These are phyloP conservation scores for Cygnus atratus DNA, from an alignment of 2,113 vertebrate species.

Conservation along the genomic window DNA sequence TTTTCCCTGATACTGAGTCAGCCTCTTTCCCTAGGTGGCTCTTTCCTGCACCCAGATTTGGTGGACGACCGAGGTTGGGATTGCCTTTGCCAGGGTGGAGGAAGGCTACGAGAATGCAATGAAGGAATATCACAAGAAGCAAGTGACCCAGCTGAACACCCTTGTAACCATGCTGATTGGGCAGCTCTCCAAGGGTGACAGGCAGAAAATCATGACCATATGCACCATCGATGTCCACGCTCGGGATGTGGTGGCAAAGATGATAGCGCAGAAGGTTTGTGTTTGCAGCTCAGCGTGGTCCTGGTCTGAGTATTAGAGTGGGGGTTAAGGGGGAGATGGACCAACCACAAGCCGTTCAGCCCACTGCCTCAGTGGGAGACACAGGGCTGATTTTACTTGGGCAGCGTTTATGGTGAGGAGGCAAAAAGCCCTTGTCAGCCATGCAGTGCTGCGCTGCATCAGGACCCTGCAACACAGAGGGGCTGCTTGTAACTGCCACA, in stretches of 20 bases:
- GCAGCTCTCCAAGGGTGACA: constrained; percentile 87
- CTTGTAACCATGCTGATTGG: constrained; percentile 93
- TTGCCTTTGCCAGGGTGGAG: constrained; percentile 89
- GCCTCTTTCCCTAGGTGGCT: constrained; percentile 79
- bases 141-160: constrained; percentile 91
- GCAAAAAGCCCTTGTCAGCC: background rate
- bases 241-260: constrained; percentile 93
- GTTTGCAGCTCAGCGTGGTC: rapidly evolving
- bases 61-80: constrained; percentile 92
- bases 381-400: background rate
- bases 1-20: background rate
- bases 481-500: background rate
- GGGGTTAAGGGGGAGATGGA: background rate
- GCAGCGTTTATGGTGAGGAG: rapidly evolving
- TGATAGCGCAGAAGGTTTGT: constrained; percentile 91
- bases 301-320: rapidly evolving
- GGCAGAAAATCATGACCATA: constrained; percentile 97
- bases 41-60: constrained; percentile 94
- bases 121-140: constrained; percentile 94
- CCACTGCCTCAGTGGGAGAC: background rate
- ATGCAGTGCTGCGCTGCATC: background rate
- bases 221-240: constrained; percentile 97
- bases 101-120: constrained; percentile 91
- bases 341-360: background rate
- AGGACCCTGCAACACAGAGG: background rate